A percentile compares a stretch with the other conserved stretches of the same genome.
Conservation (phyloP, 2,797 vertebrate species). For the Naso thynnoides region DNA sequence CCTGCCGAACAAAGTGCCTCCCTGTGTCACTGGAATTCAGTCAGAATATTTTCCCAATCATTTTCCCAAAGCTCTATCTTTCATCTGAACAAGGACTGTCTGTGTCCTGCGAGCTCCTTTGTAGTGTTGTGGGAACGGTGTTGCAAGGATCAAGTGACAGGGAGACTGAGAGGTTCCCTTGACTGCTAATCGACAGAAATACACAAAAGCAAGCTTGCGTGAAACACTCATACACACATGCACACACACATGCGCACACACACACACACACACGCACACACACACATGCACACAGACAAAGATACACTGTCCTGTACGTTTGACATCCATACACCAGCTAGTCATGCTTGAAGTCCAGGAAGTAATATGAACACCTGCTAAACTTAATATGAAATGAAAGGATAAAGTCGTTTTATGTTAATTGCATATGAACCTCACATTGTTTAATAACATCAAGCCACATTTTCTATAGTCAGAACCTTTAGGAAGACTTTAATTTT, state of each 20-base stretch:
- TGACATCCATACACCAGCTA: slow-evolving; percentile 39
- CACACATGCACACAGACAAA: slow-evolving; percentile 42
- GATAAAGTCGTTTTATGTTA: too few relatives aligned
- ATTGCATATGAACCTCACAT: background rate
- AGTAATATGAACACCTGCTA: slow-evolving; percentile 27
- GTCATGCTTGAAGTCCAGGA: slow-evolving; percentile 1
- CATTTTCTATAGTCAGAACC: background rate
- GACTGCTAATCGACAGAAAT: slow-evolving; percentile 63
- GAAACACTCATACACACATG: background rate
- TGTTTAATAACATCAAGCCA: background rate
- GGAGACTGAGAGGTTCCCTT: slow-evolving; percentile 73
- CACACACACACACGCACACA: slow-evolving; percentile 41
- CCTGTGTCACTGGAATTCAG: slow-evolving; percentile 69
- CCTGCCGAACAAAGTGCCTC: slow-evolving; percentile 63
- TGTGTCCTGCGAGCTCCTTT: slow-evolving; percentile 74
- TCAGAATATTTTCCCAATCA: slow-evolving; percentile 72
- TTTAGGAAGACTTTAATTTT: background rate
- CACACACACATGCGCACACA: slow-evolving; percentile 38
- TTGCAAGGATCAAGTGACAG: slow-evolving; percentile 77
- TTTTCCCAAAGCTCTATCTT: slow-evolving; percentile 76
- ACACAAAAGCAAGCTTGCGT: slow-evolving; percentile 27
- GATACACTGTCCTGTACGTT: slow-evolving; percentile 36
- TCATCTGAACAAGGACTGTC: slow-evolving; percentile 78
- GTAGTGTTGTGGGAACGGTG: slow-evolving; percentile 78
- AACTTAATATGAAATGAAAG: background rate